phyloP scores from a whole-genome alignment of 2,797 vertebrate genomes.

The Onychomys arenicola region DNA sequence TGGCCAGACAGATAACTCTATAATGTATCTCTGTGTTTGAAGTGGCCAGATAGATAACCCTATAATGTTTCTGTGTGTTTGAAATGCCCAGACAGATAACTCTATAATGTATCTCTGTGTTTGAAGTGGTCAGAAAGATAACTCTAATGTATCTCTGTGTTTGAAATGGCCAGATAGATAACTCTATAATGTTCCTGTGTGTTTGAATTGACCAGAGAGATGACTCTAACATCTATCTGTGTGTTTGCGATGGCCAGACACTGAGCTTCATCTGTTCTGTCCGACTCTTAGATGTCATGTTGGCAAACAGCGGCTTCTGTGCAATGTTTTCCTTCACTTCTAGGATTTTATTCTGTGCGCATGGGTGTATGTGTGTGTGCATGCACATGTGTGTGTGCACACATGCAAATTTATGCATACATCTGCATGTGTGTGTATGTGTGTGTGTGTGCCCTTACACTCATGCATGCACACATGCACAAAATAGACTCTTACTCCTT shows the following conservation, averaged over 20 bases:
- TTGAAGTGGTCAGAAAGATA: background rate
- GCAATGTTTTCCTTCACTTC: background rate
- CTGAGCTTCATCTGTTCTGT: background rate
- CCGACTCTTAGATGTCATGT: background rate
- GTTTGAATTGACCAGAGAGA: background rate
- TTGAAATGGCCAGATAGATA: background rate
- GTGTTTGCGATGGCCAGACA: background rate
- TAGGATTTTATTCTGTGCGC: background rate
- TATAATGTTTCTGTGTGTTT: slow-evolving; percentile 20
- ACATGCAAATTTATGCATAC: background rate
- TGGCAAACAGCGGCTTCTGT: background rate
- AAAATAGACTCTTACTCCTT: background rate
- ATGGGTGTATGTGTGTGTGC: background rate
- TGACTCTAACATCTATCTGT: background rate
- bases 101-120: background rate
- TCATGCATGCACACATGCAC: background rate
- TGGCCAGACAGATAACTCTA: background rate
- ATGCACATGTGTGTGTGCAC: background rate
- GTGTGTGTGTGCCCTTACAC: background rate
- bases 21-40: background rate
- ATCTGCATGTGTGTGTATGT: background rate
- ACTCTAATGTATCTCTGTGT: background rate
- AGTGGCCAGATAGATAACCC: background rate
- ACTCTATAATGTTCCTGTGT: background rate
- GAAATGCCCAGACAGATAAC: background rate